Conservation (phyloP, 2,888 invertebrate species). For the Drosophila affinis region DNA sequence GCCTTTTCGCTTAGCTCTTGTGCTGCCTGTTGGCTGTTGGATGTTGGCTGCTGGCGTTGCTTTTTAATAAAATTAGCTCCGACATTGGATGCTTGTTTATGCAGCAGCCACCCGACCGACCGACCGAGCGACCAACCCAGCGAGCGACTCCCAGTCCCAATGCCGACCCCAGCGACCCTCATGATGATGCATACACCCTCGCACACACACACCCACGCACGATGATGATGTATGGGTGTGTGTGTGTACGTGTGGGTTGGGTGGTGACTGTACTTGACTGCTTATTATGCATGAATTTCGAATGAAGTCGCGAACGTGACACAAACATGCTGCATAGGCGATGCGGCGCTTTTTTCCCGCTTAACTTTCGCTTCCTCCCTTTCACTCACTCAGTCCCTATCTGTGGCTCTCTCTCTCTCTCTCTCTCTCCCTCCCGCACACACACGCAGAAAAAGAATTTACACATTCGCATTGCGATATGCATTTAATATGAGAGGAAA, state of each 20-base stretch:
- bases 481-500: constrained; percentile 67
- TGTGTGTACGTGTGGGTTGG: constrained; percentile 20
- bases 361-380: constrained; percentile 30
- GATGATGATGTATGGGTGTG: constrained; percentile 13
- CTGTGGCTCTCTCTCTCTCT: constrained; percentile 6
- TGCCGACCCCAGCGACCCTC: constrained; percentile 49
- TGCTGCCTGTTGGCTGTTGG: not conserved
- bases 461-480: constrained; percentile 75
- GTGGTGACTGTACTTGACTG: constrained; percentile 63
- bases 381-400: constrained; percentile 45
- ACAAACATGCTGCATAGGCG: constrained; percentile 57
- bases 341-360: constrained; percentile 31
- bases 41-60: constrained; percentile 51
- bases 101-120: constrained; percentile 53
- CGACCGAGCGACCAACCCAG: not conserved
- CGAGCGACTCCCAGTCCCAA: not conserved
- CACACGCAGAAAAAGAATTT: constrained; percentile 53
- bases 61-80: constrained; percentile 75
- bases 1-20: constrained; percentile 51
- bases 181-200: constrained; percentile 43
- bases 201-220: constrained; percentile 28
- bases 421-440: constrained; percentile 17
- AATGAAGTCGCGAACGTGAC: constrained; percentile 77
- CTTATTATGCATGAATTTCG: constrained; percentile 76
- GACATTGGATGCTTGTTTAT: constrained; percentile 75